Base-by-base conservation (phyloP, 2,113 vertebrate genomes). In the Drymodes brunneopygia region DNA sequence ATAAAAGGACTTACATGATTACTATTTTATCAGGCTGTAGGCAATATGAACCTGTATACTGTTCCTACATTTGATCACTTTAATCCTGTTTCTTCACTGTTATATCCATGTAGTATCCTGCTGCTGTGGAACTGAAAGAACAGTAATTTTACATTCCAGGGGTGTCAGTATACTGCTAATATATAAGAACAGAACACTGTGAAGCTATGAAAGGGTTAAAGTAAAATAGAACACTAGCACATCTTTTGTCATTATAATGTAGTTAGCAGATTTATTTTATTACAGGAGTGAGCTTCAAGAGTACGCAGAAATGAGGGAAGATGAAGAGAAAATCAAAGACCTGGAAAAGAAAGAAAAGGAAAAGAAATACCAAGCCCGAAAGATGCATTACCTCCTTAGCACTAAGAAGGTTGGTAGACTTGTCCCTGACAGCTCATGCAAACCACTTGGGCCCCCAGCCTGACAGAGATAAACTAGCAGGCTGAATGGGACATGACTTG, bases 341-440 rank as follows among this genome's bases (percentile, higher is more conserved):
- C 92, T 97, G 40, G 97, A 98, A 90, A 98, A 93, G 86, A 97
- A 98, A 94, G 98, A 99, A 94, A 97, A 92, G 91, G 80, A 96
- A 81, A 98, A 97, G 97, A 75, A 98, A 81, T 88, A 97, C 92
- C 97, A 97, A 97, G 99, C 99, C 66, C 98, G 98, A 84, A 98
- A 98, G 97, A 98, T 98, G 97, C 99, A 99, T 98, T 98, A 99
- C 98, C 99, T 99, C 85, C 97, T 99, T 96, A 99, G 99, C 97
- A 99, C 99, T 16, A 95, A 98, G 83, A 99, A 99, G 99, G 99
- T 99, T 81, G 95, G 98, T 97, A 51, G 92, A 96, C 97, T 96
- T 96, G 94, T 96, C 88, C 95, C 97, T 97, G 98, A 98, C 98
- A 98, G 97, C 98, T 97, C 96, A 83, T 57, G 64, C 66, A 91